Base-by-base conservation (phyloP, 2,113 vertebrate genomes). In the Oncorhynchus mykiss region DNA sequence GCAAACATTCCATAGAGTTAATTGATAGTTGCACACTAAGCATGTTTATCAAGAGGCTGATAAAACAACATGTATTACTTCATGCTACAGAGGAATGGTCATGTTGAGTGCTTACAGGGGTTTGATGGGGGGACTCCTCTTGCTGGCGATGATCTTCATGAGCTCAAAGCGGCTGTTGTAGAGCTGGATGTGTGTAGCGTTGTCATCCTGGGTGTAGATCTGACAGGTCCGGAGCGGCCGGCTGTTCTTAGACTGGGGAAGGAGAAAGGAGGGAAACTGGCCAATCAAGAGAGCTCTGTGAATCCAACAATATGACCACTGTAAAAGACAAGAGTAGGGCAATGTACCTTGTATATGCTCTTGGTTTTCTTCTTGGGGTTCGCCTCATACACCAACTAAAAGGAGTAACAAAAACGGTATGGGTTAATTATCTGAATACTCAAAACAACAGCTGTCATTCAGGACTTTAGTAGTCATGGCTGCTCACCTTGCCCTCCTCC, bases 311-410 rank as follows among this genome's bases (percentile, higher is more conserved):
- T 14, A 73, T 31, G 5, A 51, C 59, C 51, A 25, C 39, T 1
- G 2, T 20, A 18, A 7, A 7, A 34, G 27, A 18, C 14, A 13
- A 2, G 54, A 11, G n/a, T 18, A 70, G 7, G 85, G 84, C 67
- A 75, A 71, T 79, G 80, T 88, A 97, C 96, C 95, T 97, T 97
- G 90, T 97, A 97, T 85, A 97, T 96, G 92, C 96, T 97, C 93
- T 97, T 97, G 82, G 96, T 96, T 91, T 97, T 97, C 92, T 97
- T 97, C 93, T 97, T 97, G 83, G 96, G 96, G 90, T 96, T 97
- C 69, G 95, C 93, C 85, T 97, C 96, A 89, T 96, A 97, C 85
- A 97, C 93, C 91, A 97, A 86, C 96, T 97, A 87, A 74, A 85
- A 4, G 1, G 2, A 4, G 62, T 48, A 20, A 54, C 54, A 24